Percentiles rank a stretch among this genome's conserved stretches.
Evolutionary conservation across 2,888 invertebrate species (phyloP).

Genomic region (Caenorhabditis sp.): DNA sequence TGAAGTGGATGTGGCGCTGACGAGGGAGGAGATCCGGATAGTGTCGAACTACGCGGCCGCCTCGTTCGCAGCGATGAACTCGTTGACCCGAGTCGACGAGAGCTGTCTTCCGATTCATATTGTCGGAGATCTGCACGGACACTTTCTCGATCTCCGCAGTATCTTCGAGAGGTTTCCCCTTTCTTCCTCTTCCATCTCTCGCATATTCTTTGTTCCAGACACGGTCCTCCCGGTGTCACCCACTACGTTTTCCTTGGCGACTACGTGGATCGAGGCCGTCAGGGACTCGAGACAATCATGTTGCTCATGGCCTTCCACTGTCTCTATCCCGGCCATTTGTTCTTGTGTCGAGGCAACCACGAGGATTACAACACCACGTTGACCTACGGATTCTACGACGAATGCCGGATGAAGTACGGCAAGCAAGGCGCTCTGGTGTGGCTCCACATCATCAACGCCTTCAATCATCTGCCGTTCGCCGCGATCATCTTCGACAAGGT

Average conservation of each 20-base stretch:
- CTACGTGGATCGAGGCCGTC: constrained; percentile 72
- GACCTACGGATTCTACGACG: constrained; percentile 80
- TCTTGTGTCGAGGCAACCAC: constrained; percentile 76
- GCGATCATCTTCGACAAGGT: constrained; percentile 72
- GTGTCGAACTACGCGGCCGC: constrained; percentile 69
- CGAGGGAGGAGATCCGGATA: constrained; percentile 66
- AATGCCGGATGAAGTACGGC: constrained; percentile 68
- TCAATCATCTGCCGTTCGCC: constrained; percentile 77
- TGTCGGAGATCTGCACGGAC: constrained; percentile 78
- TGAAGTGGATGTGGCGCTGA: constrained; percentile 63
- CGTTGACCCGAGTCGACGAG: constrained; percentile 68
- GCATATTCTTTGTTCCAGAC: too few species aligned
- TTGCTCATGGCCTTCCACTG: constrained; percentile 62
- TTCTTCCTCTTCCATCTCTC: not conserved
- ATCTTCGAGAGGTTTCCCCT: constrained; percentile 62
- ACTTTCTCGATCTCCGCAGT: constrained; percentile 74
- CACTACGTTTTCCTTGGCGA: constrained; percentile 70
- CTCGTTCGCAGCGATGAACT: constrained; percentile 63
- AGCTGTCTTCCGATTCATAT: constrained; percentile 68
- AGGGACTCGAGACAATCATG: constrained; percentile 64
- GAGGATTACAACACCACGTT: constrained; percentile 78
- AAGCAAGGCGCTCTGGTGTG: constrained; percentile 66
- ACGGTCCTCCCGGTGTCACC: constrained; percentile 43
- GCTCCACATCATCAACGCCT: constrained; percentile 73
- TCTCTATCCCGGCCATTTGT: constrained; percentile 74